Base-by-base conservation (phyloP, 1,140 invertebrate genomes). In the Contarinia nasturtii region DNA sequence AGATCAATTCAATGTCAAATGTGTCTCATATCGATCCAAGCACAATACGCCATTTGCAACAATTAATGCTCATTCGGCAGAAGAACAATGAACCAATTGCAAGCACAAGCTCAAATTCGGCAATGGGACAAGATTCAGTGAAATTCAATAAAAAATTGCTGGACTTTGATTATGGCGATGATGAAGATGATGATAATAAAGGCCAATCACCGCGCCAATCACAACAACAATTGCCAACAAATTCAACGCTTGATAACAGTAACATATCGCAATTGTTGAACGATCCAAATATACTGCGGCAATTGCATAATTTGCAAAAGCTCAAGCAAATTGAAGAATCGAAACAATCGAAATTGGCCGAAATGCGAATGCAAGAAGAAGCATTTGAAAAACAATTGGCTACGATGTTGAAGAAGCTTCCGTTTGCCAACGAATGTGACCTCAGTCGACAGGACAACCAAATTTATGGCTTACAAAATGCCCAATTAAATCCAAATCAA, bases 131-230 rank as follows among this genome's bases (percentile, higher is more conserved):
- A 46, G 65, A 55, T 51, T 65, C 64, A 1, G 71, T 79, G 2
- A 77, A 77, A 53, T 80, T 82, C 59, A 77, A 76, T 57, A 82
- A 80, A 59, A 85, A 87, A 60, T 58, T 88, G 1, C 61, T 89
- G 19, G 84, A 87, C 58, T 87, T 84, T 67, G 85, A 87, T 63
- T 87, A 87, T 65, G 81, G 78, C 1, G 81, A 85, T 52, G 82
- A 82, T 57, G 82, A 85, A 51, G 83, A 87, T 27, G 83, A 86
- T 45, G 64, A 74, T 46, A 27, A 27, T 10, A 67, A 72, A 18
- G 50, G 53, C 2, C 56, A 60, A 54, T 53, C 61, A 7, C 60
- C 60, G 17, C 61, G 60, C 7, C 11, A 33, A 40, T 15, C 45
- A 27, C 48, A 51, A 14, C 37, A 21, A 7, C 17, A 33, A 33